These are phyloP conservation scores for Enteromius trimaculatus DNA, from an alignment of 2,797 vertebrate genomes.

Conservation along the genomic window DNA sequence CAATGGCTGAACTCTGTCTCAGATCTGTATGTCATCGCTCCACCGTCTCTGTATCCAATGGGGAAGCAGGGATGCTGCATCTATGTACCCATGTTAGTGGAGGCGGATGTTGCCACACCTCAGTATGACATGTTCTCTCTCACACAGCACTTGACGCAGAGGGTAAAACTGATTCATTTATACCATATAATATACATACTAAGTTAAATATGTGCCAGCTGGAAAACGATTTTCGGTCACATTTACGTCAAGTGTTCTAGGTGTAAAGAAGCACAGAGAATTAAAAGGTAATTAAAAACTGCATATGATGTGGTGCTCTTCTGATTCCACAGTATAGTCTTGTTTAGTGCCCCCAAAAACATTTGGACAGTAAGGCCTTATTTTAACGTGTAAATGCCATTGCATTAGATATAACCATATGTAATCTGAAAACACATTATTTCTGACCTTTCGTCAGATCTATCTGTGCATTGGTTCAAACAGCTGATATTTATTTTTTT, in stretches of 20 bases:
- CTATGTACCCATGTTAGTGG: constrained; percentile 64
- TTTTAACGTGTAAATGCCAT: background rate
- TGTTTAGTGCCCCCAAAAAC: background rate
- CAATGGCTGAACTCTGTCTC: constrained; percentile 66
- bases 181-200: background rate
- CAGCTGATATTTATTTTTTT: background rate
- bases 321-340: background rate
- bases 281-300: background rate
- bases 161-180: background rate
- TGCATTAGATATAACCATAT: background rate
- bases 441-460: background rate
- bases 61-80: constrained; percentile 60
- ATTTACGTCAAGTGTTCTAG: constrained; percentile 11
- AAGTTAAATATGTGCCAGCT: constrained; percentile 18
- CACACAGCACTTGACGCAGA: background rate
- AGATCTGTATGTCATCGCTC: constrained; percentile 72
- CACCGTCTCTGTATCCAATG: constrained; percentile 73
- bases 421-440: background rate
- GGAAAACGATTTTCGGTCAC: constrained; percentile 20
- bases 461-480: background rate
- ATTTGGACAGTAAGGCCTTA: background rate
- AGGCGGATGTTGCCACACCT: constrained; percentile 49
- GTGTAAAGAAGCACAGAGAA: constrained; percentile 1
- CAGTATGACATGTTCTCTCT: constrained; percentile 1
- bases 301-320: background rate